Percentiles rank a stretch among this genome's conserved stretches.
phyloP scores from a whole-genome alignment of 2,797 vertebrate genomes.

The Cossypha heuglini region DNA sequence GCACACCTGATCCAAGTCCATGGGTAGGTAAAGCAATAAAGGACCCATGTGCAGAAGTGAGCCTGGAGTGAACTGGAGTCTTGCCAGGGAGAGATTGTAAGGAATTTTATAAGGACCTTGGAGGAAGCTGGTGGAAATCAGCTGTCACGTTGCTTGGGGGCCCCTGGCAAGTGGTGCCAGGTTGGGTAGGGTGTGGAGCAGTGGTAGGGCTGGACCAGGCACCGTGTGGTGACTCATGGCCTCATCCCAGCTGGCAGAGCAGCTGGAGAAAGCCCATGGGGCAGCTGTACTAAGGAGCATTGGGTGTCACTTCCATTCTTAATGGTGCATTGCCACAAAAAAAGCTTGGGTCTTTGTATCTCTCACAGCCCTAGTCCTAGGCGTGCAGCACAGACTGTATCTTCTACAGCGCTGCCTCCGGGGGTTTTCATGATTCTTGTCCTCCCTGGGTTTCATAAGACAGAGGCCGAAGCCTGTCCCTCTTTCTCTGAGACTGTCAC shows the following conservation, averaged over 20 bases:
- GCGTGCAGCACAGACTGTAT: fast-evolving
- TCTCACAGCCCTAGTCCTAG: neutral
- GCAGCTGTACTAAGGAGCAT: neutral
- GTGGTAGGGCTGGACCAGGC: neutral
- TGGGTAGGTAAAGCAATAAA: neutral
- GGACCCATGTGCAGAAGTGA: fast-evolving
- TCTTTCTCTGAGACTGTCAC: neutral
- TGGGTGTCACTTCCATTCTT: neutral
- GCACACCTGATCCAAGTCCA: fast-evolving
- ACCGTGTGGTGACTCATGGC: neutral
- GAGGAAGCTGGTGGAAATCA: neutral
- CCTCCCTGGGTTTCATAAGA: fast-evolving
- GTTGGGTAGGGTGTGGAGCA: neutral
- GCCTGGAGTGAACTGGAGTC: neutral
- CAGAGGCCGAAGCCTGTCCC: neutral
- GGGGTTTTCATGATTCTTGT: fast-evolving
- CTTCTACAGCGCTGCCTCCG: fast-evolving
- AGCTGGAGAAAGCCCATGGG: neutral
- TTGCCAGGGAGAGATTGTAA: neutral
- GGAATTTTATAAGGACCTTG: neutral
- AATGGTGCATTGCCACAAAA: neutral
- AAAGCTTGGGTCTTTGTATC: neutral
- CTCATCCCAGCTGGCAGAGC: neutral
- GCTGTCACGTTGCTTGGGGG: neutral
- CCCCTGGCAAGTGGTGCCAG: neutral